Percentiles rank a stretch among this genome's conserved stretches.
Evolutionary conservation across 2,797 vertebrate genomes (phyloP).

Genomic region (Rhincodon typus): DNA sequence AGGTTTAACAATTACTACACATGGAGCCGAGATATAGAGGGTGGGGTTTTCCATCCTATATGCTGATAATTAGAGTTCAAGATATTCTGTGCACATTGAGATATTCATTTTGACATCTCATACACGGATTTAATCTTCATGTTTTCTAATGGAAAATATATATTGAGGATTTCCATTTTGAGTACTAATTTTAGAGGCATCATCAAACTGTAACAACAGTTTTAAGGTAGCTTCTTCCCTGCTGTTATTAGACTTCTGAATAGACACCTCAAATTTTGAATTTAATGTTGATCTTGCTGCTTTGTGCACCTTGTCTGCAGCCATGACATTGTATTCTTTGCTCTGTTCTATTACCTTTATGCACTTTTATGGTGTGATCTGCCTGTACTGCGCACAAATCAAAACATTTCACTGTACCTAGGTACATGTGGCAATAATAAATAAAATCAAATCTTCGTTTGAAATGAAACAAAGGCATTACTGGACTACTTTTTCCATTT

Average conservation of each 20-base stretch:
- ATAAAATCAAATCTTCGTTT: not conserved
- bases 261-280: no score
- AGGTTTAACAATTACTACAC: not conserved
- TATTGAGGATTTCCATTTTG: not conserved
- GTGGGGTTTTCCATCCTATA: not conserved
- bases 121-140: not conserved
- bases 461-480: not conserved
- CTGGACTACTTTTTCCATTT: not conserved
- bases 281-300: no score
- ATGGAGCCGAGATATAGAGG: not conserved
- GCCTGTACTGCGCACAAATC: no score
- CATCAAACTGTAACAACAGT: no score
- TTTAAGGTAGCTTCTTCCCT: no score
- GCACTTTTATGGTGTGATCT: no score
- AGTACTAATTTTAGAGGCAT: not conserved
- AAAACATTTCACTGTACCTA: no score
- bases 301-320: no score
- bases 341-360: no score
- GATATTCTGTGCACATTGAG: not conserved
- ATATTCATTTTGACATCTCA: not conserved
- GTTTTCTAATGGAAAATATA: not conserved
- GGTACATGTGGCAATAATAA: no score
- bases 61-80: not conserved
- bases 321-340: no score
- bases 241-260: no score